Evolutionary conservation across 2,888 invertebrate species (phyloP), one percentile per base, ranked within the genome.

Genomic region (Clitarchus hookeri): DNA sequence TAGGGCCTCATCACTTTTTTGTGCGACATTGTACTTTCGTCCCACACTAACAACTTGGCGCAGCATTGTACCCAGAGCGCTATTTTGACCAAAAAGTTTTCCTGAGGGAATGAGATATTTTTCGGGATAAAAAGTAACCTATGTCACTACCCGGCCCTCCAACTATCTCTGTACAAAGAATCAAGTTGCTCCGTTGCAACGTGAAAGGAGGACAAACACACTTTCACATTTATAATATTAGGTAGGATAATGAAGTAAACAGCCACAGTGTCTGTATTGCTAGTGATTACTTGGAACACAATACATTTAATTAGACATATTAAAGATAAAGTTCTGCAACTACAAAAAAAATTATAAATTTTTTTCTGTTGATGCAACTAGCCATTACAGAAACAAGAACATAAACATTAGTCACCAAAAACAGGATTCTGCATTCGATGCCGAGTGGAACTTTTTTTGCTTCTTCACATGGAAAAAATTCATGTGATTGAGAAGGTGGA

Each of bases 231-330:
- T n/a, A n/a, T n/a, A n/a, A n/a, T n/a, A n/a, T n/a, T n/a, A n/a
- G n/a, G n/a, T n/a, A n/a, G n/a, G 16, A 78, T 78, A 19, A 79
- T 26, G 6, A 79, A 79, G 79, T 79, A 23, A 79, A 79, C 27
- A 16, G 79, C 25, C 25, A 79, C 25, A 13, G 1, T 79, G 23
- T 79, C 79, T 12, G 79, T n/a, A 79, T 79, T 79, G n/a, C 23
- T n/a, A 79, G n/a, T 79, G 23, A 79, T 79, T 79, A 79, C 13
- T 79, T 79, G 79, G n/a, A 79, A 12, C 79, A 79, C 79, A 79
- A n/a, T n/a, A 79, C n/a, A n/a, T 79, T n/a, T 79, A 2, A 79
- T n/a, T 23, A 19, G 4, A 79, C 25, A 79, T 6, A 79, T 79
- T 79, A n/a, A 79, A 27, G 79, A n/a, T 26, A 27, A 26, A n/a